Percentiles rank a stretch among this genome's conserved stretches.
These are phyloP conservation scores for Cylindroiulus punctatus DNA, from an alignment of 2,888 invertebrate genomes.

Conservation along the genomic window DNA sequence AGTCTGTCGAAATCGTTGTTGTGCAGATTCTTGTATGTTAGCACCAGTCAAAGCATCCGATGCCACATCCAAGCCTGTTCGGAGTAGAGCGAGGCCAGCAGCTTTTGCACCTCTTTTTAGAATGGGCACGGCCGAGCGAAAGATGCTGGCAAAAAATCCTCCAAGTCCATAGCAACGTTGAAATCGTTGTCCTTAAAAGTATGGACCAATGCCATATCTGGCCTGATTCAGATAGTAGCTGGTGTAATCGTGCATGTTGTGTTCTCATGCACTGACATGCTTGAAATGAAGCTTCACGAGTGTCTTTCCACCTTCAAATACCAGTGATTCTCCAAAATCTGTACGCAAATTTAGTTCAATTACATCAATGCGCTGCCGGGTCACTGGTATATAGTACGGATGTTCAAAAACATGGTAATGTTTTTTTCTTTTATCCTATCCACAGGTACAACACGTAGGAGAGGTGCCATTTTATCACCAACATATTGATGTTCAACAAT, in stretches of 20 bases:
- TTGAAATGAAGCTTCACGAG: conserved; percentile 37
- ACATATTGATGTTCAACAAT: conserved; percentile 61
- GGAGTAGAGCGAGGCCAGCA: background rate
- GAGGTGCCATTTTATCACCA: conserved; percentile 61
- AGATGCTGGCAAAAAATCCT: background rate
- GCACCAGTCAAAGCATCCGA: background rate
- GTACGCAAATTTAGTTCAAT: background rate
- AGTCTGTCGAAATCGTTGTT: conserved; percentile 23
- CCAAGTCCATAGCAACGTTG: conserved; percentile 35
- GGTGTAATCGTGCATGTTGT: conserved; percentile 17
- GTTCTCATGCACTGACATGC: background rate
- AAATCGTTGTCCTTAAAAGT: background rate
- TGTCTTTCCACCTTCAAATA: conserved; percentile 17
- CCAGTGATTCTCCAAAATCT: background rate
- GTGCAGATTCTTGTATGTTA: conserved; percentile 25
- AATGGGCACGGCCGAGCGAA: background rate
- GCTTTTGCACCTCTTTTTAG: background rate
- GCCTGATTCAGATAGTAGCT: conserved; percentile 30
- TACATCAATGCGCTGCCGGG: background rate
- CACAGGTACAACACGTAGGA: conserved; percentile 61
- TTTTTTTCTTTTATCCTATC: conserved; percentile 48
- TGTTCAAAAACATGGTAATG: background rate
- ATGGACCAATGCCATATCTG: background rate
- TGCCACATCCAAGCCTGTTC: background rate
- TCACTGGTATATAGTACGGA: background rate